phyloP scores from a whole-genome alignment of 2,797 vertebrate genomes.

The Petrocephalus sullivani region DNA sequence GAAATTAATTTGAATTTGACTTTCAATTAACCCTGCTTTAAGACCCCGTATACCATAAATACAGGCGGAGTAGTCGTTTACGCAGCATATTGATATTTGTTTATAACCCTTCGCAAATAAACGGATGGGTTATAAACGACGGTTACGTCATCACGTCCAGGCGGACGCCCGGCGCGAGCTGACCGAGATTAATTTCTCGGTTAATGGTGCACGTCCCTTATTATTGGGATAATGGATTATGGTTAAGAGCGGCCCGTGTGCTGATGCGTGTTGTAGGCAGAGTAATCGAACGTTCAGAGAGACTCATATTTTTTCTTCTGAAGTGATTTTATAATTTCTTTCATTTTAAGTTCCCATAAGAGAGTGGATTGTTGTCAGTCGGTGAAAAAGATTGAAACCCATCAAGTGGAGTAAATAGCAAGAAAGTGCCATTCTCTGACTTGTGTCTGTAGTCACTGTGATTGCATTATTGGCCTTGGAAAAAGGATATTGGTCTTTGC shows the following conservation, averaged over 20 bases:
- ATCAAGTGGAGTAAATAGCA: neutral
- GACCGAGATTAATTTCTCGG: constrained; percentile 67
- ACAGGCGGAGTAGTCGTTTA: constrained; percentile 62
- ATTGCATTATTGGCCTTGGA: constrained; percentile 3
- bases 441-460: neutral
- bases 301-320: constrained; percentile 8
- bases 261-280: constrained; percentile 8
- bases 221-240: constrained; percentile 67
- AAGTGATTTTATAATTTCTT: constrained; percentile 8
- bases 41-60: constrained; percentile 69
- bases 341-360: constrained; percentile 6
- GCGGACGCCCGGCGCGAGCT: constrained; percentile 53
- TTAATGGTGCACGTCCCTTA: constrained; percentile 66
- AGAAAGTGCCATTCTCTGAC: neutral
- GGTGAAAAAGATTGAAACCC: neutral
- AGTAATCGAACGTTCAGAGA: neutral
- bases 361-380: neutral
- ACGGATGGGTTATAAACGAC: constrained; percentile 63
- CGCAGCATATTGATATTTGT: constrained; percentile 73
- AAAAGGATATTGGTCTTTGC: neutral
- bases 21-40: constrained; percentile 76
- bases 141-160: constrained; percentile 62
- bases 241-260: constrained; percentile 58
- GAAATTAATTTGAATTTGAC: constrained; percentile 78
- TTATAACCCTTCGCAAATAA: constrained; percentile 65